Conservation (phyloP, 2,113 vertebrate species). For the Solea senegalensis region DNA sequence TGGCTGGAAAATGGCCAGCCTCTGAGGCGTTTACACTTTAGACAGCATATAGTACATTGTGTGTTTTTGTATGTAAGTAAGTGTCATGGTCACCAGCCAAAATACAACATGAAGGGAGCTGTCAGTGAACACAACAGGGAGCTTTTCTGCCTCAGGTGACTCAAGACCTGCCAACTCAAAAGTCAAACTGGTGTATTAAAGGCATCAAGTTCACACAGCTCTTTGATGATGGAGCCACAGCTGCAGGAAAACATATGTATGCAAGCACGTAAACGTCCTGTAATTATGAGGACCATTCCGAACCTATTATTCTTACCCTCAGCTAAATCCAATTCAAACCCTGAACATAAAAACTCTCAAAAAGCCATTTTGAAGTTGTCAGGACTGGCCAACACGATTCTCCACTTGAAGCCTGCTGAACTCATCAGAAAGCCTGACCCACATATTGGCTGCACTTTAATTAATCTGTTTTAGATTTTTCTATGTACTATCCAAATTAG, state of each 20-base stretch:
- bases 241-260: constrained; percentile 46
- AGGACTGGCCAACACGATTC: no score
- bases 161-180: constrained; percentile 38
- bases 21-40: background rate
- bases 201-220: constrained; percentile 20
- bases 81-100: background rate
- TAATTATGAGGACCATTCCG: constrained; percentile 2
- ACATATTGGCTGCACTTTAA: no score
- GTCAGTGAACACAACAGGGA: no score
- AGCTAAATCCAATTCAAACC: constrained; percentile 4
- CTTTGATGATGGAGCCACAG: constrained; percentile 53
- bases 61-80: background rate
- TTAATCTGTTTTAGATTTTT: no score
- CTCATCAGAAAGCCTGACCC: no score
- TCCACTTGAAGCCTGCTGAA: no score
- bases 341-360: no score
- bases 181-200: constrained; percentile 34
- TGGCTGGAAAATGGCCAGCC: constrained; percentile 20
- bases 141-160: background rate
- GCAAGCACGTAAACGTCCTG: no score
- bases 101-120: no score
- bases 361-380: no score
- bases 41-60: no score
- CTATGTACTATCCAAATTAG: no score
- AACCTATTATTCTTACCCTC: background rate